Base-by-base conservation (phyloP, 2,797 vertebrate genomes). In the Syncerus caffer region DNA sequence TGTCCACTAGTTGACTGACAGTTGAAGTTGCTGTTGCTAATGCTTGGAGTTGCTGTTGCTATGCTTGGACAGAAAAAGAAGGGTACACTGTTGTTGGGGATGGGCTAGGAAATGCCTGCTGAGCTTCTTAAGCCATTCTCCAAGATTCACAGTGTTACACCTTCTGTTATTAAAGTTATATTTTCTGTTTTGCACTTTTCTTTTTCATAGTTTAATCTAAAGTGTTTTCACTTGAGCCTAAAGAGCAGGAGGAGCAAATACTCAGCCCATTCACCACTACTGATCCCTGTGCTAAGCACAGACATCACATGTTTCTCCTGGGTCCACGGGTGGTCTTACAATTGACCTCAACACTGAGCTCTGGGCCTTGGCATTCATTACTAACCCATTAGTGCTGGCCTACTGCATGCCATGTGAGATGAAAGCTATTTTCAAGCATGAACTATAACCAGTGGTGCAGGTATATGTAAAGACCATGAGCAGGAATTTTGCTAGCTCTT, bases 401-500 rank as follows among this genome's bases (percentile, higher is more conserved):
- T 76, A 55, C 84, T 89, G 45, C 78, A 90, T 74, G 21, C 79
- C n/a, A 2, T 9, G 23, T 8, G 55, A 86, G 17, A 62, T 60
- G 50, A 96, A 96, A 91, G 62, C 31, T 76, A 23, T 25, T 50
- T 60, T 55, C 38, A 16, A 67, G 13, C 13, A 64, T 50, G 74
- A 87, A 87, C 53, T 74, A 13, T 57, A 89, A 55, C 45, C 10
- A 50, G 64, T 51, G 74, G 45, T 85, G 6, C 51, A 50, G 45
- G 83, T 89, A 57, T 96, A 23, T 25, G 11, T 79, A 80, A 67
- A 95, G 80, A 51, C 31, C 31, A 53, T 64, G 92, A 78, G 84
- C 31, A 85, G 90, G 80, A 90, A 84, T 64, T 94, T 94, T 92
- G 12, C 79, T 55, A 55, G 74, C 38, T 92, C 86, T 94, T 96